A percentile compares a stretch with the other conserved stretches of the same genome.
Evolutionary conservation across 2,888 invertebrate genomes (phyloP).

Genomic region (Nomada hirtipes): DNA sequence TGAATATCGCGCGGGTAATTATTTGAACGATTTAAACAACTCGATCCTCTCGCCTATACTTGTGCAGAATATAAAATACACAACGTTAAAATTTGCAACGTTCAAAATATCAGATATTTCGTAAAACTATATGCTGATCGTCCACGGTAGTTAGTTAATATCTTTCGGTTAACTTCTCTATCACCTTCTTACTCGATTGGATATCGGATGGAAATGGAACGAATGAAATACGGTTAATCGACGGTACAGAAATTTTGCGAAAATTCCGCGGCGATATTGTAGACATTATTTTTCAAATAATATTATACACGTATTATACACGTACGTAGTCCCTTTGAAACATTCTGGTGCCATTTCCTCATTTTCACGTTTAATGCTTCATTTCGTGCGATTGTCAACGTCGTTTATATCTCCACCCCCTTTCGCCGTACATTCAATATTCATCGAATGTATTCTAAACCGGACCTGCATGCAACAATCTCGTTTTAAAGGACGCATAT

Average conservation of each 20-base stretch:
- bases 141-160: no score
- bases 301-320: background rate
- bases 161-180: no score
- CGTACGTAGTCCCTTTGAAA: background rate
- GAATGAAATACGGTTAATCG: no score
- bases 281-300: background rate
- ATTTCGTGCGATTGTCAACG: conserved; percentile 16
- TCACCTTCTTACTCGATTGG: no score
- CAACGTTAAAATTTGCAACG: no score
- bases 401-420: conserved; percentile 17
- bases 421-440: conserved; percentile 9
- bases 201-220: no score
- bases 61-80: no score
- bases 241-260: no score
- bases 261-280: background rate
- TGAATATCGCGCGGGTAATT: conserved; percentile 10
- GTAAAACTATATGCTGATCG: no score
- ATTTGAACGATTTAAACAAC: conserved; percentile 13
- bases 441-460: conserved; percentile 6
- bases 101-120: no score
- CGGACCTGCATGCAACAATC: background rate
- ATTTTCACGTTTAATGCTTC: conserved; percentile 26
- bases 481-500: background rate
- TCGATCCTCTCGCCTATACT: no score
- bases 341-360: background rate